Evolutionary conservation across 2,797 vertebrate species (phyloP), one percentile per base, ranked within the genome.

Genomic region (Lutjanus campechanus): DNA sequence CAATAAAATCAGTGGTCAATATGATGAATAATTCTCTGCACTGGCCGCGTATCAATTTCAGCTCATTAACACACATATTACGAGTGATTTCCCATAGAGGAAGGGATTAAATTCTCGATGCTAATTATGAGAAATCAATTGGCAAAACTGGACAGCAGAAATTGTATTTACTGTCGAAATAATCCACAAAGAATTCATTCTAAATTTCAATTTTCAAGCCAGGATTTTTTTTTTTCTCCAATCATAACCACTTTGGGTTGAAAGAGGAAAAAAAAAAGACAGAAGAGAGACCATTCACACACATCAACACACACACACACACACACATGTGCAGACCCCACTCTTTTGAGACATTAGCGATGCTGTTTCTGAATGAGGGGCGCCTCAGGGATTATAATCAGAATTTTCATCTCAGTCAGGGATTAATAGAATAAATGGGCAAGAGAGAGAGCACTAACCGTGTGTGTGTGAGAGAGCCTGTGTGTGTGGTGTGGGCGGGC

Each of bases 351-450:
- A 90, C 90, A 91, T 91, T 88, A 92, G 85, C 63, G 58, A 92
- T 92, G 91, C 90, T 89, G 90, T 88, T 91, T 93, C 83, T 92
- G 91, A 93, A 91, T 88, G 87, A 91, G 89, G 77, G 77, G 83
- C 60, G 87, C 88, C 93, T 90, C 80, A 65, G 86, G 92, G 92
- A 94, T 92, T 93, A 93, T 93, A 90, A 93, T 94, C 92, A 89
- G 83, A 93, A 91, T 93, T 91, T 92, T 93, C 88, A 93, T 93
- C 91, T 93, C 91, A 90, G 88, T 93, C 81, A 92, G 88, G 90
- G 92, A 94, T 93, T 94, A 92, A 91, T 92, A 93, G 91, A 92
- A 92, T 91, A 93, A 94, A 93, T 90, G 88, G 88, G 83, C 79
- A 66, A 83, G 82, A 84, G 81, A 91, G 81, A 81, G 81, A 79